Base-by-base conservation (phyloP, 2,888 invertebrate species). In the Orthosia cruda region DNA sequence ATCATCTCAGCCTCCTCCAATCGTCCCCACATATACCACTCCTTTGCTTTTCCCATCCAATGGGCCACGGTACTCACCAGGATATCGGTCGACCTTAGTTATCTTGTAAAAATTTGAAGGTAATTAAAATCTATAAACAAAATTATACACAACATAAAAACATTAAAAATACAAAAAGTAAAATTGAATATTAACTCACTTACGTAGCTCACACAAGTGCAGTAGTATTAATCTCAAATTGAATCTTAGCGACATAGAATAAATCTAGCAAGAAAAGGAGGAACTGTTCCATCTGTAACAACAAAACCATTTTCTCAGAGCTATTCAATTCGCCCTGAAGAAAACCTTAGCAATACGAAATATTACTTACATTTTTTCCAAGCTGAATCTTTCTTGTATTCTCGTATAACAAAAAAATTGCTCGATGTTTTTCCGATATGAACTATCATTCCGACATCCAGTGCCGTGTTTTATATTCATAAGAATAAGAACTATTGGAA, bases 291-390 rank as follows among this genome's bases (percentile, higher is more conserved):
- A 71, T 71, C 50, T n/a, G 50, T 65, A 82, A 71, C 70, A 71
- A 71, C 83, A 71, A 79, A 79, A 63, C 65, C 62, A 79, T 79
- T 81, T 73, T 57, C 68, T 66, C 68, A 23, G 58, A 74, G 65
- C 74, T 68, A 82, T 81, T 79, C 83, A 82, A 72, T 70, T 71
- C 76, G 11, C 55, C 49, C 47, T 81, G 57, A 81, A 81, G 82
- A 81, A 74, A 77, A 71, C 66, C 74, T 63, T 52, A 68, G 74
- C 69, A 83, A 82, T 79, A 83, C 74, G 62, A 79, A 82, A 82
- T 82, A 83, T 74, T 79, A 74, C 79, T 82, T 74, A 72, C 78
- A 78, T 78, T 83, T 80, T 77, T 83, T 64, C 71, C 49, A 18
- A 62, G 65, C 23, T 32, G 79, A 78, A 66, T 57, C 62, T 67